A percentile compares a stretch with the other conserved stretches of the same genome.
Evolutionary conservation across 2,888 invertebrate genomes (phyloP).

Genomic region (Meteorus cinctellus): DNA sequence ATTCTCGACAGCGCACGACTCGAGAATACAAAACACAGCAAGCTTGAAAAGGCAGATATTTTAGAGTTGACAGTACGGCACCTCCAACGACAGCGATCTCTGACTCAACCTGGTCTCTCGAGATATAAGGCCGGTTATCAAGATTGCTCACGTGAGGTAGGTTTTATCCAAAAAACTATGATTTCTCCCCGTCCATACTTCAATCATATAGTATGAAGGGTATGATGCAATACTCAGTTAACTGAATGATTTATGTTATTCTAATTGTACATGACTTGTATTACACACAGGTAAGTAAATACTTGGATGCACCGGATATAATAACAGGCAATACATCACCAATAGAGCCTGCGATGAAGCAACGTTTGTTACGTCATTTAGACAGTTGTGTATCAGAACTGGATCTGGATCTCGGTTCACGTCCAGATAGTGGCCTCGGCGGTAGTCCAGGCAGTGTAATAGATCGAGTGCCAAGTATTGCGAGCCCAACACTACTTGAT

Average conservation of each 20-base stretch:
- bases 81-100: slow-evolving; percentile 83
- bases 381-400: slow-evolving; percentile 79
- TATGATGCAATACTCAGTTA: no score
- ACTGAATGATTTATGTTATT: neutral
- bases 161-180: slow-evolving; percentile 48
- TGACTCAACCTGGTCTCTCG: slow-evolving; percentile 78
- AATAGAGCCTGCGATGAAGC: slow-evolving; percentile 77
- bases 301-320: slow-evolving; percentile 78
- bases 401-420: slow-evolving; percentile 76
- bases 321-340: slow-evolving; percentile 76
- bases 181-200: no score
- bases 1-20: slow-evolving; percentile 82
- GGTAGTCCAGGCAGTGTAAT: slow-evolving; percentile 71
- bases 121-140: slow-evolving; percentile 81
- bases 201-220: no score
- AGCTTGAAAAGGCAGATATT: slow-evolving; percentile 90
- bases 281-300: slow-evolving; percentile 74
- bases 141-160: slow-evolving; percentile 80
- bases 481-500: slow-evolving; percentile 66
- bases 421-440: slow-evolving; percentile 70
- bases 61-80: slow-evolving; percentile 88
- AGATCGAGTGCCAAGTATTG: slow-evolving; percentile 64
- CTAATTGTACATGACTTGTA: neutral
- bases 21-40: slow-evolving; percentile 84
- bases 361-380: slow-evolving; percentile 77